Base-by-base conservation (phyloP, 2,797 vertebrate genomes). In the Menidia menidia region DNA sequence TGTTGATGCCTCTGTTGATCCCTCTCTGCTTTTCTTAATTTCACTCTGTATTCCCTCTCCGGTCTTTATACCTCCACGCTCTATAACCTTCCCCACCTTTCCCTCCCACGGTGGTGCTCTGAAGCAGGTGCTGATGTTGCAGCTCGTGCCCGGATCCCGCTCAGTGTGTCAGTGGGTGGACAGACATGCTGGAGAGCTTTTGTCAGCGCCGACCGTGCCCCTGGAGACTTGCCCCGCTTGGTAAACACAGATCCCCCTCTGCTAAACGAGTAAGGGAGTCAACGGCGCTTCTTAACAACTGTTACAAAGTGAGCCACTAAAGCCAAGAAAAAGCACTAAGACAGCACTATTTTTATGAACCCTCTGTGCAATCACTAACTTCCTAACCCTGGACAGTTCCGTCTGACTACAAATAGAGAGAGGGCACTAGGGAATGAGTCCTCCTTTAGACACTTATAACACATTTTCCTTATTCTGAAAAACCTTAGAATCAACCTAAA, bases 41-140 rank as follows among this genome's bases (percentile, higher is more conserved):
- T 80, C 60, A 60, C 67, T 51, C 63, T 77, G 67, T 73, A 82
- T 78, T 90, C 83, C 82, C 83, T 82, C 51, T 70, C 70, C 55
- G n/a, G 81, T 78, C 81, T 88, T 89, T 86, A 87, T 83, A n/a
- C 75, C 71, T 79, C 77, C 68, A 55, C 56, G 80, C 82, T 82
- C 81, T 75, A 68, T 59, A 80, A 87, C 78, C 80, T 81, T 73
- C 65, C 82, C 25, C 16, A 18, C 47, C 64, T 72, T 72, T 51
- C 60, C 74, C 87, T 89, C 89, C 89, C 88, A 85, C 73, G 51
- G 83, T 8, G 71, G 79, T 68, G 83, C 85, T 89, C 85, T 78
- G 66, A 78, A 70, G 66, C 73, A 77, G 89, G 82, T 88, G 90
- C 89, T 92, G 91, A 92, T 90, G 84, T 77, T 82, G 89, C 88